Evolutionary conservation across 2,113 vertebrate genomes (phyloP).

Genomic region (Macaca nemestrina): DNA sequence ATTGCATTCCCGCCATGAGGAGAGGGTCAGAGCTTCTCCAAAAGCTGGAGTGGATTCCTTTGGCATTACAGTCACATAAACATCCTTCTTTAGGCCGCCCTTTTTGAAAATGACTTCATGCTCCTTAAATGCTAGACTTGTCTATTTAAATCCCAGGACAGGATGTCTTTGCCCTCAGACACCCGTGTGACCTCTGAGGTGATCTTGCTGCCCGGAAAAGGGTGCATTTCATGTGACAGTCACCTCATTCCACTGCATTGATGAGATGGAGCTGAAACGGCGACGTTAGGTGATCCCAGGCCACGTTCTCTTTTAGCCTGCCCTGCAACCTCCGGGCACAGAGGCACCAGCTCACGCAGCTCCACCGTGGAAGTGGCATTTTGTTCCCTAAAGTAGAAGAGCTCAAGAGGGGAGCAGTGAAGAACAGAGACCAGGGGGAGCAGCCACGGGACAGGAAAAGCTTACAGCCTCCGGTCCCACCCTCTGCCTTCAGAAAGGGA

Average conservation of each 20-base stretch:
- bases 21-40: neutral
- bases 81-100: neutral
- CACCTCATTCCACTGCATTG: neutral
- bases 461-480: neutral
- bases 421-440: neutral
- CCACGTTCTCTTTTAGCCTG: neutral
- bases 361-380: fast-evolving
- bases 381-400: neutral
- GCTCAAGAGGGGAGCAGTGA: neutral
- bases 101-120: neutral
- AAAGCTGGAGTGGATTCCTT: neutral
- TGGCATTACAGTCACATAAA: neutral
- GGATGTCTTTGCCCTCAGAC: conserved; percentile 6
- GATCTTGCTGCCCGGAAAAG: neutral
- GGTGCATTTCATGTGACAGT: neutral
- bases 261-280: neutral
- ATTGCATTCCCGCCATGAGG: fast-evolving
- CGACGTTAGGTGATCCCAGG: neutral
- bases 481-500: neutral
- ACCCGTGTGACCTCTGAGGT: neutral
- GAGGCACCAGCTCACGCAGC: neutral
- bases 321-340: neutral
- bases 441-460: neutral
- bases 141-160: conserved; percentile 66
- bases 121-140: neutral